A percentile compares a stretch with the other conserved stretches of the same genome.
phyloP scores from a whole-genome alignment of 37 sponge, comb jelly and placozoan species.

The Diacarnus erythraeanus region DNA sequence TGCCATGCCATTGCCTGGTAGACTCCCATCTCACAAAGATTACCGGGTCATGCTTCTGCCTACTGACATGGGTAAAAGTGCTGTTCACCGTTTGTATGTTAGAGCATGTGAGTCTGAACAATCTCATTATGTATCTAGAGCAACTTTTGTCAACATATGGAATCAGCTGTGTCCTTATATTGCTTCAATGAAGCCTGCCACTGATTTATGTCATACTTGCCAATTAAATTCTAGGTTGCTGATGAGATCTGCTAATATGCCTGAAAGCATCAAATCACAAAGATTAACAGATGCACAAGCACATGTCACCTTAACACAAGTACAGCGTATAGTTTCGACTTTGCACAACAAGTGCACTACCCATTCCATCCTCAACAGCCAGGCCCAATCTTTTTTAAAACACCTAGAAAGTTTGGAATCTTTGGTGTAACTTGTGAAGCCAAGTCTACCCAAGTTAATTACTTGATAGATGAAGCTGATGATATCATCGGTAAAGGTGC shows the following conservation, averaged over 20 bases:
- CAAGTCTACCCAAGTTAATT: constrained; percentile 21
- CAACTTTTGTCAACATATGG: not conserved
- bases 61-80: not conserved
- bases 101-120: not conserved
- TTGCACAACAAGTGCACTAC: constrained; percentile 29
- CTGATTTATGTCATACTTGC: constrained; percentile 11
- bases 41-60: constrained; percentile 8
- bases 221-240: not conserved
- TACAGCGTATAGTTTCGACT: constrained; percentile 29
- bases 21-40: constrained; percentile 10
- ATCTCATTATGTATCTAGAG: not conserved
- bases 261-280: not conserved
- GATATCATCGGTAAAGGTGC: constrained; percentile 28
- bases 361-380: constrained; percentile 33
- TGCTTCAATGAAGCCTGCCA: constrained; percentile 1
- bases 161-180: not conserved
- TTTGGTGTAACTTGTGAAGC: constrained; percentile 41
- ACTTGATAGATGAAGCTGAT: constrained; percentile 39
- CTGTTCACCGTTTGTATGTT: constrained; percentile 8
- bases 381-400: constrained; percentile 32
- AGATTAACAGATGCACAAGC: not conserved
- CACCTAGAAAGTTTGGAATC: constrained; percentile 34
- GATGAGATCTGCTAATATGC: constrained; percentile 3
- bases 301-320: not conserved
- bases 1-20: constrained; percentile 30